Evolutionary conservation across 37 sponge, comb jelly and placozoan genomes (phyloP), one percentile per base, ranked within the genome.

Genomic region (Aplysina aerophoba): DNA sequence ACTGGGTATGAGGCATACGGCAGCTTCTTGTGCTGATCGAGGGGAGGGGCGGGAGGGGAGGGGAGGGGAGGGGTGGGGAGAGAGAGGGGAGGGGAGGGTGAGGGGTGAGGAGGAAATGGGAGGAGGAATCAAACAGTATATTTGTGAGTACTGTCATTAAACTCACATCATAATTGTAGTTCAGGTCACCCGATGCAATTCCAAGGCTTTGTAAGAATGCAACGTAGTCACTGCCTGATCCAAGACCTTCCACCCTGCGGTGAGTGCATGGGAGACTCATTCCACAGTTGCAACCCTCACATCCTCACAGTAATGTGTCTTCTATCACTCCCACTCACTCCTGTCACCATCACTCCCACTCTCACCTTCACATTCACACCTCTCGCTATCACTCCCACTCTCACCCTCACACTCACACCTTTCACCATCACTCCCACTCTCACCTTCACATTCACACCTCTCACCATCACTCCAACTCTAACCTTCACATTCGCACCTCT

Each of bases 171-270:
- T 3, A 36, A 16, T 6, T 41, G 53, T 75, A 53, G n/a, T 13
- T 33, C n/a, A 65, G 55, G 64, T 77, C 84, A 21, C 71, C 27
- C 11, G 90, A 89, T 55, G 90, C 27, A n/a, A 95, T 90, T 22
- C 95, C 95, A 37, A 83, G 57, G n/a, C 15, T 50, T 63, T 95
- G 95, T 0, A 87, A 41, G 62, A 92, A 95, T 1, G 33, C 12
- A 24, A 88, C 83, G 65, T 60, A 95, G 71, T 95, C 95, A 89
- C 88, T 95, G 13, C 95, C 92, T 57, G 90, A 85, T 5, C 95
- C 95, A 61, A 92, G 79, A 40, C 79, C 56, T 33, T 0, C 0
- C 15, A 94, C 73, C 41, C 85, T 87, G 50, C 58, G 41, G 50
- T 3, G 50, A n/a, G n/a, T n/a, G n/a, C n/a, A n/a, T n/a, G n/a